Evolutionary conservation across 2,888 invertebrate genomes (phyloP), one percentile per base, ranked within the genome.

Genomic region (Dicyrtoma fusca): DNA sequence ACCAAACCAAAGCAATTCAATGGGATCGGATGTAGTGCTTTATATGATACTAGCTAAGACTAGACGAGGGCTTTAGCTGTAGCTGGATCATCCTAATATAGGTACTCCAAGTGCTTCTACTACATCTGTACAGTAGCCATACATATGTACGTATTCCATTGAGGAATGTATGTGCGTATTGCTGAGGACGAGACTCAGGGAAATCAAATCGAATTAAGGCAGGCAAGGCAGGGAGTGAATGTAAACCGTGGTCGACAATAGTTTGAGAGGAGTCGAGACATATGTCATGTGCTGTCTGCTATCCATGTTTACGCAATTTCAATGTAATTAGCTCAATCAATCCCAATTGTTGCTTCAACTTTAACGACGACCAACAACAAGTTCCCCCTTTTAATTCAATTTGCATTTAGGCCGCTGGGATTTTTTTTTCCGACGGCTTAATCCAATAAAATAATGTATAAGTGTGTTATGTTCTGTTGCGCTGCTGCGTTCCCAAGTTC

Each of bases 321-420:
- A 72, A 72, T 70, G 70, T 51, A 75, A 72, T 75, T 75, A 75
- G 69, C 74, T 55, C 72, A 75, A 75, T 75, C 74, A 75, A 72
- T 72, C 68, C 64, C 74, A 72, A 75, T 75, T 75, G 74, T 75
- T 75, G 71, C 64, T 71, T 68, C 66, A 69, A 66, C 47, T 69
- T 63, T 61, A 72, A 57, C 45, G 72, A 64, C 62, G n/a, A 59
- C 26, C 34, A 53, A 64, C 71, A 71, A 59, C 57, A 71, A 71
- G 51, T 53, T 59, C 57, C 26, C 71, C 59, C 65, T 65, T 66
- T 71, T 71, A 71, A 71, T 71, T 71, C 71, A 72, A 72, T 69
- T 72, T 69, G 63, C 69, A 72, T 72, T 62, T 62, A 51, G 62
- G 45, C 72, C 62, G 61, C 69, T 68, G 59, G 62, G 72, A 62